phyloP scores from a whole-genome alignment of 1,140 invertebrate genomes.

The Drosophila micromelanica region DNA sequence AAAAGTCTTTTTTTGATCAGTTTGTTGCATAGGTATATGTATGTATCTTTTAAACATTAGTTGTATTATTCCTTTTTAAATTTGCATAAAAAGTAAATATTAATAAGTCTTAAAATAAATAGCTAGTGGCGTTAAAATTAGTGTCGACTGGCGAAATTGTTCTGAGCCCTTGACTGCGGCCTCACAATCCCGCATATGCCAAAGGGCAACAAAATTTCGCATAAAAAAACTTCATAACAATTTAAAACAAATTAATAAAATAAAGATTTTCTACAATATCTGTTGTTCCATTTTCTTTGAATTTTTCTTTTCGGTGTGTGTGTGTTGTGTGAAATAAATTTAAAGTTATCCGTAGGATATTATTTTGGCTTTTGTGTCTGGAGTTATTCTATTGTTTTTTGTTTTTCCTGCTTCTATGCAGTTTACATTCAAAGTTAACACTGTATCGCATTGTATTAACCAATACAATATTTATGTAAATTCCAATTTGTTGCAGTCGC shows the following conservation, averaged over 20 bases:
- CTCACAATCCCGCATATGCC: conserved; percentile 37
- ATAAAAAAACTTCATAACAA: conserved; percentile 75
- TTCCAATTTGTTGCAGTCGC: conserved; percentile 57
- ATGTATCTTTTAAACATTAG: conserved; percentile 70
- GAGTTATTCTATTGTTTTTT: conserved; percentile 26
- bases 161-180: conserved; percentile 37
- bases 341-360: conserved; percentile 56
- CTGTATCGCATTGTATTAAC: conserved; percentile 63
- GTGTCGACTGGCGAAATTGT: conserved; percentile 70
- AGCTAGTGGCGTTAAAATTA: conserved; percentile 82
- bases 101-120: conserved; percentile 82
- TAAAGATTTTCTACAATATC: conserved; percentile 69
- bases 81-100: conserved; percentile 79
- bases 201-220: conserved; percentile 55
- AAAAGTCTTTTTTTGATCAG: conserved; percentile 66
- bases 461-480: conserved; percentile 54
- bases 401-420: conserved; percentile 45
- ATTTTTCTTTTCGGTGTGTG: background rate
- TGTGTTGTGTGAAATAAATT: conserved; percentile 37
- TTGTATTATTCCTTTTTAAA: conserved; percentile 74
- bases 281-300: conserved; percentile 49
- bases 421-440: conserved; percentile 68
- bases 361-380: conserved; percentile 60
- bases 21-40: conserved; percentile 62
- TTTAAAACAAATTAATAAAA: conserved; percentile 83